phyloP scores from a whole-genome alignment of 2,797 vertebrate species.

The Parauchenoglanis ngamensis region DNA sequence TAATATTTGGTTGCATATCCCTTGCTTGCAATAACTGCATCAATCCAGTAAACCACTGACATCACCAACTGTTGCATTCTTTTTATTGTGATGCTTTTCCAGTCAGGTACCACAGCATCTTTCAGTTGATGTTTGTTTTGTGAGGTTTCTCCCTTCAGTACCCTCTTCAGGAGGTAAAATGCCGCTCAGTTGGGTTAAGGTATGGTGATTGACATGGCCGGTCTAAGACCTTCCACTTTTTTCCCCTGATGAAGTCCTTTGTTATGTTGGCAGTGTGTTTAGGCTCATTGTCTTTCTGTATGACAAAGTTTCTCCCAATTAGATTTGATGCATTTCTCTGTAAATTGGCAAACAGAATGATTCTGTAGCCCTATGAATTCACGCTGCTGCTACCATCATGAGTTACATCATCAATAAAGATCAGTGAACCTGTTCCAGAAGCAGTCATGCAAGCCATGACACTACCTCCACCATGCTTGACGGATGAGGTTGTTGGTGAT shows the following conservation, averaged over 20 bases:
- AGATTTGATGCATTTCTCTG: neutral
- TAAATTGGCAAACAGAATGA: no score
- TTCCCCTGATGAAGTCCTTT: neutral
- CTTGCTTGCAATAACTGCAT: no score
- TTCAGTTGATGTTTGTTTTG: no score
- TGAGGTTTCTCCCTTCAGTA: no score
- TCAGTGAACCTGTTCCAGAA: neutral
- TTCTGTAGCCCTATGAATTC: no score
- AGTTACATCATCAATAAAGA: neutral
- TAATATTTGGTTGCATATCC: neutral
- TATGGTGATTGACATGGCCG: neutral
- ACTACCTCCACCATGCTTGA: neutral
- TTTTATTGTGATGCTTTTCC: no score
- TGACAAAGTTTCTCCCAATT: neutral
- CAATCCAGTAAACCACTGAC: no score
- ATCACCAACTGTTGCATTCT: no score
- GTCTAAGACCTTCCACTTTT: neutral
- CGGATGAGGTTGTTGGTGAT: neutral
- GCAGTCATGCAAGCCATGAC: neutral
- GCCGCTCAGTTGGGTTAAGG: neutral
- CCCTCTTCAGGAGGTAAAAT: no score
- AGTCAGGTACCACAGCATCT: no score
- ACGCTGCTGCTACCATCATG: no score
- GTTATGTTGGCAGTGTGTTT: neutral
- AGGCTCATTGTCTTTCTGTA: neutral